These are phyloP conservation scores for Pygoscelis adeliae DNA, from an alignment of 2,113 vertebrate genomes.

Conservation along the genomic window DNA sequence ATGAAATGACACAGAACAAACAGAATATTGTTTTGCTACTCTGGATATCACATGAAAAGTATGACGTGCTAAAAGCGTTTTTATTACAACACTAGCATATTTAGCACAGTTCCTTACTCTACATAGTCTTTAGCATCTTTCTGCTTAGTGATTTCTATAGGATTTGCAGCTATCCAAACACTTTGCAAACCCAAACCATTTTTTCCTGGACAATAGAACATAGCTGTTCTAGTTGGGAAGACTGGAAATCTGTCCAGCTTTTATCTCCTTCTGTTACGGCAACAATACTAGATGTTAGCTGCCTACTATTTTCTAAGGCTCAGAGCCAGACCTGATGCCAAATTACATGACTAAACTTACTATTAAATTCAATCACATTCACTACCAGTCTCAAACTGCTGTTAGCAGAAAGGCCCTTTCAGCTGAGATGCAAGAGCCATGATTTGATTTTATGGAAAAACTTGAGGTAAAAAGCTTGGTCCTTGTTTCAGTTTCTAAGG, in stretches of 20 bases:
- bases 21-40: background rate
- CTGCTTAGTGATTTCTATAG: background rate
- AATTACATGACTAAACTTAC: background rate
- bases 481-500: background rate
- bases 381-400: background rate
- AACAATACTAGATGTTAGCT: constrained; percentile 15
- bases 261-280: background rate
- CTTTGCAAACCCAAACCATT: background rate
- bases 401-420: constrained; percentile 36
- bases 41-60: background rate
- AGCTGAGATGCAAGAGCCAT: constrained; percentile 5
- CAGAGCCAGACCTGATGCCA: background rate
- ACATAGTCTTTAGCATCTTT: background rate
- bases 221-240: background rate
- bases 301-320: constrained; percentile 15
- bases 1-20: background rate
- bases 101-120: background rate
- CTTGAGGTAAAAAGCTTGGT: background rate
- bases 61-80: background rate
- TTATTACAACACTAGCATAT: background rate
- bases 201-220: background rate
- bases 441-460: background rate
- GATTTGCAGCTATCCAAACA: background rate
- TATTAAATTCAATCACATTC: background rate
- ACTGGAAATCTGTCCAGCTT: background rate